Conservation (phyloP, 2,113 vertebrate genomes). For the Menidia beryllina region DNA sequence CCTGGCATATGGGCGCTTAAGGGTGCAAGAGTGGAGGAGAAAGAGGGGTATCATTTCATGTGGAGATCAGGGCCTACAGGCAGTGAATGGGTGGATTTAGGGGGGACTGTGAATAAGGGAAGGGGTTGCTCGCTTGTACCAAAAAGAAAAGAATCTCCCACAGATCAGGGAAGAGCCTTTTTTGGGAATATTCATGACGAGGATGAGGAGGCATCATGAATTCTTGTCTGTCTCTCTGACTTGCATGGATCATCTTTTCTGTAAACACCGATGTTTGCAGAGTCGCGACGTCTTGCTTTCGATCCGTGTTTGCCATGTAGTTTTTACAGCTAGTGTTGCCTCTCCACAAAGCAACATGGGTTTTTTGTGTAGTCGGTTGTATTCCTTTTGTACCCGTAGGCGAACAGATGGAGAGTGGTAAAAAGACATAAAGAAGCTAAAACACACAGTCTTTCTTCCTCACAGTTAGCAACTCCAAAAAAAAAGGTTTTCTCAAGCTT, state of each 20-base stretch:
- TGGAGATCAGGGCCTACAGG: constrained; percentile 85
- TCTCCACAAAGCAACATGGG: constrained; percentile 72
- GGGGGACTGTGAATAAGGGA: constrained; percentile 69
- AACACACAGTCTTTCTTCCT: constrained; percentile 79
- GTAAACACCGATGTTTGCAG: constrained; percentile 84
- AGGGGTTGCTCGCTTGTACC: constrained; percentile 72
- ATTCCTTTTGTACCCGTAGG: constrained; percentile 68
- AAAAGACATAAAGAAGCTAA: constrained; percentile 72
- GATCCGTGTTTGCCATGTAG: constrained; percentile 66
- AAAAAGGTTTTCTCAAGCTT: constrained; percentile 78
- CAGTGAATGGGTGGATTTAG: constrained; percentile 86
- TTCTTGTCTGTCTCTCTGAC: constrained; percentile 80
- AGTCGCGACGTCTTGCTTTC: constrained; percentile 55
- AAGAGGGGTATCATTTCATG: constrained; percentile 86
- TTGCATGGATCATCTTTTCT: constrained; percentile 86
- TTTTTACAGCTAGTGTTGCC: constrained; percentile 74
- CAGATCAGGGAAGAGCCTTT: constrained; percentile 85
- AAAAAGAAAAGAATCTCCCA: constrained; percentile 78
- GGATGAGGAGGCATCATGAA: constrained; percentile 87
- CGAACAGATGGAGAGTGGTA: constrained; percentile 72
- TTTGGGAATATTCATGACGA: constrained; percentile 94
- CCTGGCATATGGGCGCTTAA: constrained; percentile 84
- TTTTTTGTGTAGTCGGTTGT: constrained; percentile 72
- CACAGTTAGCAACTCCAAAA: constrained; percentile 68
- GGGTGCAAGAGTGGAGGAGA: constrained; percentile 82